Base-by-base conservation (phyloP, 2,888 invertebrate species). In the Anticlea derivata region DNA sequence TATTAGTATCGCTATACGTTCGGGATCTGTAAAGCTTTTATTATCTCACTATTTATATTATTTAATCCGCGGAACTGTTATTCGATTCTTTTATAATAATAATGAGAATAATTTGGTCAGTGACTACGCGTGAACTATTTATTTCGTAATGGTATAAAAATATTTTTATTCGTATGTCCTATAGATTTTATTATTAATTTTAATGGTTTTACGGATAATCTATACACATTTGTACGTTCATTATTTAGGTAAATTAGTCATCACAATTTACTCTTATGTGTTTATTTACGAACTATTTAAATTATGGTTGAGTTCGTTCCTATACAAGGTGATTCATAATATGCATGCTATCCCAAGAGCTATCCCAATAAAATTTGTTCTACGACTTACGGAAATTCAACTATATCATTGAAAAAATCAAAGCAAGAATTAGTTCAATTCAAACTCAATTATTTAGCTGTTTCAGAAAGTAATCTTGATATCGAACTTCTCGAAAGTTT, bases 191-290 rank as follows among this genome's bases (percentile, higher is more conserved):
- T 61, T 58, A 61, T 75, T 58, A 61, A 75, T 77, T 75, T 70
- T 66, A 63, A 70, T 77, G 76, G 73, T 78, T 78, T 80, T 73
- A 72, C 73, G 80, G 80, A 66, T 84, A 80, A 63, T 73, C 70
- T 80, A 78, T 78, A 83, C 76, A 77, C 78, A 84, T 88, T 89
- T 89, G 89, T 89, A 89, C 89, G 84, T 86, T 84, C 76, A 79
- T 81, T 75, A 75, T 78, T 82, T 81, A 83, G 78, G 77, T 82
- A 68, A 65, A 41, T 77, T 73, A 73, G 68, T 70, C 78, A 85
- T 83, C 80, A 86, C 83, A 86, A 75, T 83, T 76, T 75, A 73
- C 62, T 73, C 73, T 61, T 76, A 73, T 71, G 73, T 78, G 78
- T 58, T 52, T 67, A 73, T 70, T 74, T 79, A 80, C 58, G 63